Base-by-base conservation (phyloP, 1,140 invertebrate species). In the Aphelenchoides fujianensis region DNA sequence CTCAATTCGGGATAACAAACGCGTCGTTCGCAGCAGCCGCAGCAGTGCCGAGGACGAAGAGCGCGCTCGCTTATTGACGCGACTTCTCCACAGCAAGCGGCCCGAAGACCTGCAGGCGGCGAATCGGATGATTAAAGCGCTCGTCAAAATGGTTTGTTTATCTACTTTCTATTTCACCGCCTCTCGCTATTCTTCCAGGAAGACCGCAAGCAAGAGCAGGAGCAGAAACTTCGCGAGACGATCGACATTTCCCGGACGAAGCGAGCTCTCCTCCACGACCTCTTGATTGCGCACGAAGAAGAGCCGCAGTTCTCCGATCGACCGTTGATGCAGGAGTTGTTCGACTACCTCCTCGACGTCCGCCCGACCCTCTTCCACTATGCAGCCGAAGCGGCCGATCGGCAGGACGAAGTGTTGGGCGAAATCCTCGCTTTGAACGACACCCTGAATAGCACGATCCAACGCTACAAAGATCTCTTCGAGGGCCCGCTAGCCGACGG, bases 141-240 rank as follows among this genome's bases (percentile, higher is more conserved):
- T 97, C 89, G 94, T 97, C 9, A 91, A 92, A 87, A 92, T 96
- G 88, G 92, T 88, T n/a, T n/a, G n/a, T n/a, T n/a, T n/a, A n/a
- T n/a, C n/a, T n/a, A n/a, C n/a, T 68, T 16, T 16, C 2, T 53
- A 7, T 71, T 35, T 77, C 52, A 12, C 19, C 37, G n/a, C n/a
- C n/a, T n/a, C n/a, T 9, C 19, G 64, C 67, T 16, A 71, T 28
- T 35, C 52, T 76, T 77, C 36, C 59, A 94, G 91, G 93, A 96
- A 85, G 92, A 93, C 79, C 89, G 90, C 72, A 89, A 91, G 81
- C 89, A 90, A 30, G 92, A 95, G 84, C 87, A 90, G 59, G 89
- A 90, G 66, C 90, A 90, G 36, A 89, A 90, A 63, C 88, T 91
- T 73, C 88, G 90, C 19, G 89, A 89, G 73, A 91, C 95, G 84